A percentile compares a stretch with the other conserved stretches of the same genome.
phyloP scores from a whole-genome alignment of 2,888 invertebrate genomes.

The Hydropsyche betteni region DNA sequence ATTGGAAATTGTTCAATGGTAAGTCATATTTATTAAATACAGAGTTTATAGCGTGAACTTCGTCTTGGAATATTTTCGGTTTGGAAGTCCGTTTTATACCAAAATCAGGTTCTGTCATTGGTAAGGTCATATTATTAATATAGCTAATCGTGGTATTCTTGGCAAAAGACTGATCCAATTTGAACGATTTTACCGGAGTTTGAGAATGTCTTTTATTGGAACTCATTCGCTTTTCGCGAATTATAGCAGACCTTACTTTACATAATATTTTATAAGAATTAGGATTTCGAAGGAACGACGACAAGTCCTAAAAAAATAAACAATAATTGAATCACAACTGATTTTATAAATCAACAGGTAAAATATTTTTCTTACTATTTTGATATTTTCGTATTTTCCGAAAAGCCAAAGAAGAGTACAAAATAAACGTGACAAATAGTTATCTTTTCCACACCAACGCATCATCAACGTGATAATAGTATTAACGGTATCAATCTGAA shows the following conservation, averaged over 20 bases:
- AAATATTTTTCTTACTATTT: conserved; percentile 56
- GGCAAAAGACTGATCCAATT: neutral
- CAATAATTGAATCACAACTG: neutral
- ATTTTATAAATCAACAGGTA: conserved; percentile 55
- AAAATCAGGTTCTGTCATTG: conserved; percentile 61
- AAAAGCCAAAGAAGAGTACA: conserved; percentile 76
- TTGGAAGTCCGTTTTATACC: conserved; percentile 59
- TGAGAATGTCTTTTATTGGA: conserved; percentile 38
- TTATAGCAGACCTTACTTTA: conserved; percentile 53
- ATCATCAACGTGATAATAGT: conserved; percentile 71
- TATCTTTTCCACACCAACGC: conserved; percentile 74
- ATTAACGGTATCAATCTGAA: conserved; percentile 67
- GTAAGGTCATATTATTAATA: conserved; percentile 52
- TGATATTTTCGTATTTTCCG: conserved; percentile 64
- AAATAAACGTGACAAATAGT: conserved; percentile 70
- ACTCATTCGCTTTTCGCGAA: conserved; percentile 51
- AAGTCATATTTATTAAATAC: conserved; percentile 60
- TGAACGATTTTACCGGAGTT: neutral
- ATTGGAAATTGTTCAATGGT: conserved; percentile 24
- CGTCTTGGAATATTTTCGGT: conserved; percentile 61
- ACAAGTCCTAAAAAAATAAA: conserved; percentile 40
- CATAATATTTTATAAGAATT: conserved; percentile 50
- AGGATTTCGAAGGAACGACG: conserved; percentile 12
- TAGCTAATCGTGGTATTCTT: neutral
- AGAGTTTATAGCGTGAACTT: conserved; percentile 61